These are phyloP conservation scores for Ectemnius cavifrons DNA, from an alignment of 2,888 invertebrate species.

Conservation along the genomic window DNA sequence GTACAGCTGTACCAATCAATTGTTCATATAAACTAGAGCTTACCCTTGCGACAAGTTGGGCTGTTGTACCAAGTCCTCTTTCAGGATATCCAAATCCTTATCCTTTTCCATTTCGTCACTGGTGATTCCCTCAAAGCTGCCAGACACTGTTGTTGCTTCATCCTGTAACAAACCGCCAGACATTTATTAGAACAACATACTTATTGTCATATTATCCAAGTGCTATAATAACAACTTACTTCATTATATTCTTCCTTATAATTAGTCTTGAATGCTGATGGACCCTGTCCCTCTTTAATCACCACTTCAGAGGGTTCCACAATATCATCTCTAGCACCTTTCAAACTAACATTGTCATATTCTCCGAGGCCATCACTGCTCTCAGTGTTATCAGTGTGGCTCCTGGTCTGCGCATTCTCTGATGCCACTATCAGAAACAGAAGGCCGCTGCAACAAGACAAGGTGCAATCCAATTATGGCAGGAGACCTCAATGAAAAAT, in stretches of 20 bases:
- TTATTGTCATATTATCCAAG: not conserved
- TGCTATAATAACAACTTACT: conserved; percentile 39
- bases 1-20: not conserved
- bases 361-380: conserved; percentile 48
- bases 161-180: conserved; percentile 32
- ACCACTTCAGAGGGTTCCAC: conserved; percentile 31
- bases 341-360: conserved; percentile 61
- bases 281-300: conserved; percentile 26
- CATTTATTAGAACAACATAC: not conserved
- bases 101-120: conserved; percentile 40
- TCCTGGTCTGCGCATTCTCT: conserved; percentile 79
- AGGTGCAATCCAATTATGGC: conserved; percentile 24
- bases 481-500: not conserved
- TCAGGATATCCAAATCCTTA: conserved; percentile 63
- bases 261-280: conserved; percentile 40
- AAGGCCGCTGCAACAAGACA: conserved; percentile 79
- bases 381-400: conserved; percentile 60
- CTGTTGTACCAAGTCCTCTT: conserved; percentile 70
- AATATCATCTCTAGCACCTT: conserved; percentile 31
- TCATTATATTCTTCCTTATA: conserved; percentile 41
- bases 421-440: conserved; percentile 82
- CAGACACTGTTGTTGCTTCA: conserved; percentile 37
- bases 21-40: conserved; percentile 49
- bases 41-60: conserved; percentile 75
- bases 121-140: conserved; percentile 33